Percentiles rank a stretch among this genome's conserved stretches.
These are phyloP conservation scores for Machaerirhynchus nigripectus DNA, from an alignment of 2,113 vertebrate species.

Conservation along the genomic window DNA sequence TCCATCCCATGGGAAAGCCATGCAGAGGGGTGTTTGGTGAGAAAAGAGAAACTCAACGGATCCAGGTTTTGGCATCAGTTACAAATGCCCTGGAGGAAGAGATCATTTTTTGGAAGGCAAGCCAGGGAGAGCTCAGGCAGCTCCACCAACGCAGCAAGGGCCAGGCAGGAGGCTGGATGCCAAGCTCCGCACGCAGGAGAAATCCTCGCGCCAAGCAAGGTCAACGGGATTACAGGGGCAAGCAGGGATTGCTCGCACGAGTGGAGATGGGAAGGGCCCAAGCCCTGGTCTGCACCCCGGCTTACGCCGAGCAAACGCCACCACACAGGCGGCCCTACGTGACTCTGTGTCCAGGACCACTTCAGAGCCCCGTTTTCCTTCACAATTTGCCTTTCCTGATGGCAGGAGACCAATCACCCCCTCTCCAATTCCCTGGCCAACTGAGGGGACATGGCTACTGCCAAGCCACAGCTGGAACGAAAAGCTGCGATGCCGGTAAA, in stretches of 20 bases:
- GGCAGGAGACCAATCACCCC: not conserved
- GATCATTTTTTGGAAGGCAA: not conserved
- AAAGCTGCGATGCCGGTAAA: not conserved
- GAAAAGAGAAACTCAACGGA: not conserved
- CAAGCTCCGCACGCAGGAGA: not conserved
- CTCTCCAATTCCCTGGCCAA: no score
- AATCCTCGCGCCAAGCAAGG: not conserved
- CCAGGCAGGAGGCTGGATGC: not conserved
- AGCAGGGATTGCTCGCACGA: not conserved
- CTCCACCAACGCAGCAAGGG: not conserved
- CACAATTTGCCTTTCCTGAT: fast-evolving
- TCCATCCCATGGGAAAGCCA: not conserved
- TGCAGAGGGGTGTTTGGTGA: fast-evolving
- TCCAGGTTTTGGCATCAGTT: not conserved
- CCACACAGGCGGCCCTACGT: fast-evolving
- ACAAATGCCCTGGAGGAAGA: not conserved
- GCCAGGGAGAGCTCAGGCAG: not conserved
- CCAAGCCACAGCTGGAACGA: not conserved
- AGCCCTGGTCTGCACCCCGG: not conserved
- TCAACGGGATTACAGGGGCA: not conserved
- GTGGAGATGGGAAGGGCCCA: not conserved
- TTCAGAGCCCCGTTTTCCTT: not conserved
- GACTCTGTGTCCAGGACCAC: not conserved
- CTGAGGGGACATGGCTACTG: fast-evolving
- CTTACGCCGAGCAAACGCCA: fast-evolving